Base-by-base conservation (phyloP, 1,140 invertebrate genomes). In the Conopomorpha cramerella region DNA sequence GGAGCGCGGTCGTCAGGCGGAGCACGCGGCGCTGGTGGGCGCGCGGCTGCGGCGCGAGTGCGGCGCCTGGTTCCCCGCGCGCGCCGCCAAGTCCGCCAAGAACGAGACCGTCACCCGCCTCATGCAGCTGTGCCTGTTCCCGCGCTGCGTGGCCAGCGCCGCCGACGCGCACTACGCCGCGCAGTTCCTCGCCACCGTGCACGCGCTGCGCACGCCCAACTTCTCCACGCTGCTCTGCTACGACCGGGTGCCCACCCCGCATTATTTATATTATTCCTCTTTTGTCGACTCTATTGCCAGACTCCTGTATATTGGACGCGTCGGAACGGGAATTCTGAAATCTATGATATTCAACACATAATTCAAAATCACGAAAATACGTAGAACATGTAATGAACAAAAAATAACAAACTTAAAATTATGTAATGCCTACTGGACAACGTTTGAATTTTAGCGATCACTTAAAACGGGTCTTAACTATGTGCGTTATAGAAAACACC, bases 201-300 rank as follows among this genome's bases (percentile, higher is more conserved):
- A 99, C 74, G 88, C 86, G 49, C 80, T 98, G 29, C 96, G 96
- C 71, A 98, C 96, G 26, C 90, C 93, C 12, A 98, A 98, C 79
- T 99, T 99, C 77, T 96, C 95, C 8, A 99, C 97, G 0, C 80
- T 99, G 15, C 86, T 99, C 23, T 98, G 95, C 65, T 98, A 96
- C 63, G 96, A 99, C 79, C 82, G 95, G 79, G 93, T 98, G 78
- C n/a, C n/a, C n/a, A n/a, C n/a, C n/a, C n/a, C n/a, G n/a, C n/a
- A n/a, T n/a, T n/a, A n/a, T n/a, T n/a, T n/a, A n/a, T n/a, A n/a
- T n/a, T n/a, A n/a, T n/a, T n/a, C n/a, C n/a, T n/a, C n/a, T n/a
- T n/a, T n/a, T n/a, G n/a, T n/a, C n/a, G n/a, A n/a, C n/a, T n/a
- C n/a, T n/a, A n/a, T n/a, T n/a, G n/a, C n/a, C n/a, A n/a, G n/a